Evolutionary conservation across 2,888 invertebrate species (phyloP), one percentile per base, ranked within the genome.

Genomic region (Pegoplata infirma): DNA sequence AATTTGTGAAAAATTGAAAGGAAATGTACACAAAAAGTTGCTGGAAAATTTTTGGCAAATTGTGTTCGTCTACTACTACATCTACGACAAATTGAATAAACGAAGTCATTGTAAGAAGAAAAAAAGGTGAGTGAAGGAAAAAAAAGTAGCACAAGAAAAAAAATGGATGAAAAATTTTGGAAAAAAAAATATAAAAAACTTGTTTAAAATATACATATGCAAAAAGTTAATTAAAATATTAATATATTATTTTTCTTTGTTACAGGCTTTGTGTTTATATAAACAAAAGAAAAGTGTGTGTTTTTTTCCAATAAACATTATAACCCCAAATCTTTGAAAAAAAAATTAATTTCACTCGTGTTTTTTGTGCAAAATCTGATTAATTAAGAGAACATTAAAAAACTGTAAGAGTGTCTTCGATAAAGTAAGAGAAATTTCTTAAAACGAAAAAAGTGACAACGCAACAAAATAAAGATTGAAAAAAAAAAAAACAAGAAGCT

Each of bases 361-460:
- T 59, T 19, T 51, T 58, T 44, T 76, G 61, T 75, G 75, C 71
- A 53, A 71, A 67, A 56, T 75, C 53, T 66, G 56, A 25, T 40
- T 59, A 55, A 67, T 12, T 7, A 5, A 44, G 28, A 32, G 40
- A 68, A 63, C 51, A 36, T 46, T 10, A 44, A 66, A 36, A 69
- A 53, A 8, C 25, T 46, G 12, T 21, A 51, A 56, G 44, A 66
- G 76, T 61, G 40, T 46, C 6, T 8, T 3, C 58, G 19, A 36
- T 36, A 49, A 69, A 46, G n/a, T n/a, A n/a, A 66, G 61, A 55
- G 58, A 5, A 46, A 10, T 21, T 53, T 32, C 14, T 44, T 51
- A 21, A 64, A 63, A 55, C 47, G 59, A 49, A 79, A 75, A 79
- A 79, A 79, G 59, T 79, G 79, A 79, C 79, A 79, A 75, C 75